Conservation (phyloP, 2,113 vertebrate species). For the Cryptomyrus ogoouensis region DNA sequence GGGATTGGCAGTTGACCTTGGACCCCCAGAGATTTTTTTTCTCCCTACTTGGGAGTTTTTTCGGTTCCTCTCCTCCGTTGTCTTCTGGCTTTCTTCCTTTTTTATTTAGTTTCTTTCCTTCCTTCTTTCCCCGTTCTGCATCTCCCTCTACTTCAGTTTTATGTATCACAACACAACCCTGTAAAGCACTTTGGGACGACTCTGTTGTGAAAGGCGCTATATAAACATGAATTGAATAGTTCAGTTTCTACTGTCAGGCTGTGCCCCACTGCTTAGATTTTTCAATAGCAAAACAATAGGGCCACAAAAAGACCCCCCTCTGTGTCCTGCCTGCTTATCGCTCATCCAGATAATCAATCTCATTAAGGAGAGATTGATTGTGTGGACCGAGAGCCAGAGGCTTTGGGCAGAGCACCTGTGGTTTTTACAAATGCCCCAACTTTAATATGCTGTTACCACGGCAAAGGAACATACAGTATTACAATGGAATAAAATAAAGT, state of each 20-base stretch:
- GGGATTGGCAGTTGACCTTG: no score
- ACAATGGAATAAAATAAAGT: background rate
- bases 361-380: background rate
- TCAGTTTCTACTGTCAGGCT: background rate
- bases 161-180: no score
- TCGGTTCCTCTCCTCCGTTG: no score
- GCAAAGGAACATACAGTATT: background rate
- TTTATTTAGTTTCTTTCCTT: no score
- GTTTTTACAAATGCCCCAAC: background rate
- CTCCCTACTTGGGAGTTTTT: no score
- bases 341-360: background rate
- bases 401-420: background rate
- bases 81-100: no score
- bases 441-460: background rate
- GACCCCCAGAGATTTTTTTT: no score
- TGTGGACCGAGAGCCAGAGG: background rate
- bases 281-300: background rate
- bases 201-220: no score
- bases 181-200: no score
- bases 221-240: no score
- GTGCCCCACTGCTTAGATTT: background rate
- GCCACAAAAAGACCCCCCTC: background rate
- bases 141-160: no score
- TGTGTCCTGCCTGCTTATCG: background rate
- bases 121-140: no score